Base-by-base conservation (phyloP, 2,888 invertebrate genomes). In the Caenorhabditis drosophilae region DNA sequence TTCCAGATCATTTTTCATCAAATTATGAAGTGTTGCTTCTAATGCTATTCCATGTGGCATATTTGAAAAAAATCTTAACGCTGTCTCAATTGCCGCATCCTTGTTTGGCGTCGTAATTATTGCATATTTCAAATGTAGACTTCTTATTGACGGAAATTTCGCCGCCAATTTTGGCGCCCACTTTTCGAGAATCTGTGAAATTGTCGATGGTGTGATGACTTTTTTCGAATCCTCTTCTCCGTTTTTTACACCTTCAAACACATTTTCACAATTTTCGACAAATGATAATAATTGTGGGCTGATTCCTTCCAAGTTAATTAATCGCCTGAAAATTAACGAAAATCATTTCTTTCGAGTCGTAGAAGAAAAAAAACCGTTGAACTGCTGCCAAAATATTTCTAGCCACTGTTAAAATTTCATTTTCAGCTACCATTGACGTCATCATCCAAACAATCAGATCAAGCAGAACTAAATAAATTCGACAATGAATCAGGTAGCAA, bases 41-140 rank as follows among this genome's bases (percentile, higher is more conserved):
- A 81, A 20, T 7, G 60, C 46, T 15, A 79, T 59, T 12, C 73
- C 75, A 22, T 75, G 76, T 15, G 80, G 80, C 38, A 81, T 62
- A 18, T 73, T 76, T 12, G 78, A 69, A 22, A 72, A 70, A 54
- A 81, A 81, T 45, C 66, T 51, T 25, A 73, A 45, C 11, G 66
- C 52, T 9, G 58, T 55, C 22, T 80, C 79, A 11, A 70, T 46
- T 6, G 70, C 70, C 4, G 67, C 46, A 18, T 79, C 77, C 42
- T 63, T 64, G 27, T 67, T 67, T 4, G 80, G 80, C 18, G 67
- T 70, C 0, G 68, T 62, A 23, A 77, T 75, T 67, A 70, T 49
- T 1, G 74, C 76, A 41, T 67, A 63, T 58, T 73, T 74, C 49
- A 73, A 53, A 26, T 55, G 48, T n/a, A 75, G 44, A 4, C 46